Base-by-base conservation (phyloP, 2,113 vertebrate species). In the Oncorhynchus nerka region DNA sequence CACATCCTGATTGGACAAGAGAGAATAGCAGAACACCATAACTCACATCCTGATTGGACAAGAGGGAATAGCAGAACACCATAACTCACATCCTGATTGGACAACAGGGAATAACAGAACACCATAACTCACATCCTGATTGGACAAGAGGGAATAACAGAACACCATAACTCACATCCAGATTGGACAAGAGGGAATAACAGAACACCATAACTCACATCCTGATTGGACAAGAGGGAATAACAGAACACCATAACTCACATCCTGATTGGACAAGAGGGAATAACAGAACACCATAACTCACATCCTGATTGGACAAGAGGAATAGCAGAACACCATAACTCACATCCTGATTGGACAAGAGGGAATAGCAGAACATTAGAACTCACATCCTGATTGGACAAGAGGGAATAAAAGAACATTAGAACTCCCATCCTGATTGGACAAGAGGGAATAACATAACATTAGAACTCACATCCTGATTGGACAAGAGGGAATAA, bases 41-140 rank as follows among this genome's bases (percentile, higher is more conserved):
- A 64, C 90, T 92, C 81, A 94, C 93, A 78, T 94, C 93, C 86
- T 94, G 93, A 87, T 94, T 94, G 87, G 97, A 99, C 97, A 99
- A 22, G 26, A 71, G 39, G 34, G 59, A 71, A 28, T 19, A 11
- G 32, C 5, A 48, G 4, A 67, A 49, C 70, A 65, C 28, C 15
- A 12, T 3, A 28, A 64, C 90, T 92, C 81, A 94, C 93, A 78
- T 94, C 93, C 86, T 94, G 93, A 87, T 94, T 94, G 87, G 97
- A 99, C 97, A 99, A 22, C 19, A 71, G 39, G 34, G 59, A 71
- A 28, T 19, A 11, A 57, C 5, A 48, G 4, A 67, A 49, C 70
- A 65, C 28, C 15, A 12, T 3, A 28, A 64, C 90, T 92, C 81
- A 94, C 93, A 78, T 94, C 93, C 86, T 94, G 93, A 87, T 94